Evolutionary conservation across 2,888 invertebrate genomes (phyloP), one percentile per base, ranked within the genome.

Genomic region (Sinohyriopsis cumingii): DNA sequence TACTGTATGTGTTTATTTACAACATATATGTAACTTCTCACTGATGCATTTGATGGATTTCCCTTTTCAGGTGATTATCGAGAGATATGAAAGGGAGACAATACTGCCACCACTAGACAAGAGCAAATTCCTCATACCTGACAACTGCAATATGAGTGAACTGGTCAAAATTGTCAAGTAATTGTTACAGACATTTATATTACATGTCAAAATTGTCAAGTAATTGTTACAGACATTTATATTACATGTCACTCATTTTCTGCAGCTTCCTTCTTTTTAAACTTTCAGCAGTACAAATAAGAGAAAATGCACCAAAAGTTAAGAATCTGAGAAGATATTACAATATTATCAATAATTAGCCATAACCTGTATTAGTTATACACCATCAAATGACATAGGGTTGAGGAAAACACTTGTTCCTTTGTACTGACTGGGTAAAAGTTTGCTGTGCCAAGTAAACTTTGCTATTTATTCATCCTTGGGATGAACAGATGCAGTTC

Each of bases 111-210:
- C 91, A 33, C 83, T 92, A 82, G 92, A 92, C 80, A 91, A 92
- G 80, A 91, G 91, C 83, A 93, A 93, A 83, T 92, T 92, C 81
- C 88, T 92, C 71, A 92, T 93, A 56, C 92, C 92, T 24, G 91
- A 92, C 76, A 91, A 92, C 81, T 91, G 92, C 55, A 91, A 91
- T 65, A 91, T 92, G 82, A 91, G 91, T 69, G 92, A 92, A 81
- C 89, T 92, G 54, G 91, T 92, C 78, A 91, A 91, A 80, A 92
- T 92, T 63, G 91, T 92, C 59, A 90, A 92, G 91, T 90, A 80
- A 82, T 71, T 77, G 59, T 55, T 28, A 65, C 28, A 18, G 59
- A 7, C 45, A 45, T 15, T 45, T 45, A 45, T 45, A 15, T 45
- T 45, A 45, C 45, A 12, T 15, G 45, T 45, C 45, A 12, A n/a